A percentile compares a stretch with the other conserved stretches of the same genome.
phyloP scores from a whole-genome alignment of 2,888 invertebrate species.

The Chouioia cunea region DNA sequence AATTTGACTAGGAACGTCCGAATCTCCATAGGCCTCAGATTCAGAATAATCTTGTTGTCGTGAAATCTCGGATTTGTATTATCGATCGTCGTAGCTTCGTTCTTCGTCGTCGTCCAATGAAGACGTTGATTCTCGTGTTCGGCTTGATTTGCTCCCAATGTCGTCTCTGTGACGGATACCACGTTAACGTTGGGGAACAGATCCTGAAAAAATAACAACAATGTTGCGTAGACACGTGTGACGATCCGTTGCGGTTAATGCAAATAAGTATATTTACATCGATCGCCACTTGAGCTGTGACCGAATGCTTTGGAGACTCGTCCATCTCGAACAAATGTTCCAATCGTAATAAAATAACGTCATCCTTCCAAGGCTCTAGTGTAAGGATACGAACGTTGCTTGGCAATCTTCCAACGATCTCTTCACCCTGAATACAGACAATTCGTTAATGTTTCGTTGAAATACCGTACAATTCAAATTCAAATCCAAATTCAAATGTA shows the following conservation, averaged over 20 bases:
- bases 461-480: background rate
- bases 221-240: background rate
- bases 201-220: conserved; percentile 57
- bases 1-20: conserved; percentile 72
- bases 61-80: conserved; percentile 8
- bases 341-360: conserved; percentile 77
- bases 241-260: background rate
- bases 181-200: conserved; percentile 74
- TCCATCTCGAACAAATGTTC: conserved; percentile 81
- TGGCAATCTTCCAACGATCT: conserved; percentile 70
- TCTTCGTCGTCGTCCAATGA: conserved; percentile 68
- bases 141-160: conserved; percentile 78
- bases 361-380: conserved; percentile 80
- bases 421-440: conserved; percentile 7
- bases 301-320: conserved; percentile 73
- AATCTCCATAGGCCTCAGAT: conserved; percentile 78
- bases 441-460: background rate
- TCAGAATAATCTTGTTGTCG: background rate
- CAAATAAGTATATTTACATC: background rate
- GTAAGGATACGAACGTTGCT: conserved; percentile 82
- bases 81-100: conserved; percentile 2
- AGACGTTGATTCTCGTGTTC: conserved; percentile 71
- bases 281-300: conserved; percentile 67
- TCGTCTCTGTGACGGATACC: conserved; percentile 74
- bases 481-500: background rate